Percentiles rank a stretch among this genome's conserved stretches.
Evolutionary conservation across 2,888 invertebrate genomes (phyloP).

Genomic region (Podotricha telesiphe): DNA sequence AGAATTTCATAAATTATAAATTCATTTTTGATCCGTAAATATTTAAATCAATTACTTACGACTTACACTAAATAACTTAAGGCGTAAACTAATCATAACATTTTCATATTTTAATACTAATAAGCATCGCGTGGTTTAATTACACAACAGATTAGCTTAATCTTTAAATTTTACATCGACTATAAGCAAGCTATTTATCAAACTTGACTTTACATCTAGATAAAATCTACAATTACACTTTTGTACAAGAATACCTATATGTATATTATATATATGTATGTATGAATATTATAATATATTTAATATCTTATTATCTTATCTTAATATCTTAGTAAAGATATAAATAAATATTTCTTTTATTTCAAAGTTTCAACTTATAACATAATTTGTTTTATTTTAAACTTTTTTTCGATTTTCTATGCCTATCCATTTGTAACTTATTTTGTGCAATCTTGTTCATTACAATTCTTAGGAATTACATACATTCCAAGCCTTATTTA

Average conservation of each 20-base stretch:
- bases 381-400: no score
- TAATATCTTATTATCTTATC: no score
- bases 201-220: slow-evolving; percentile 27
- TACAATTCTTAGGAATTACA: no score
- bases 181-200: slow-evolving; percentile 27
- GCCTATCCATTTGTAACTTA: no score
- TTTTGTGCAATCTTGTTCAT: no score
- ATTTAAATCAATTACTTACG: slow-evolving; percentile 32
- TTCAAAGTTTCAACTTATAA: no score
- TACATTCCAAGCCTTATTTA: no score
- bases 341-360: no score
- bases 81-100: slow-evolving; percentile 46
- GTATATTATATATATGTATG: background rate
- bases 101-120: slow-evolving; percentile 51
- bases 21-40: slow-evolving; percentile 32
- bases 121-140: slow-evolving; percentile 43
- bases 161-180: slow-evolving; percentile 37
- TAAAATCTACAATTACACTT: slow-evolving; percentile 48
- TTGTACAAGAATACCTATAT: background rate
- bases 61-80: slow-evolving; percentile 43
- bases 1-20: slow-evolving; percentile 25
- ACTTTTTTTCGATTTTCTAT: background rate
- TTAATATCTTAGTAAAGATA: no score
- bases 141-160: slow-evolving; percentile 42
- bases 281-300: no score